phyloP scores from a whole-genome alignment of 1,140 invertebrate species.

The Triops cancriformis region DNA sequence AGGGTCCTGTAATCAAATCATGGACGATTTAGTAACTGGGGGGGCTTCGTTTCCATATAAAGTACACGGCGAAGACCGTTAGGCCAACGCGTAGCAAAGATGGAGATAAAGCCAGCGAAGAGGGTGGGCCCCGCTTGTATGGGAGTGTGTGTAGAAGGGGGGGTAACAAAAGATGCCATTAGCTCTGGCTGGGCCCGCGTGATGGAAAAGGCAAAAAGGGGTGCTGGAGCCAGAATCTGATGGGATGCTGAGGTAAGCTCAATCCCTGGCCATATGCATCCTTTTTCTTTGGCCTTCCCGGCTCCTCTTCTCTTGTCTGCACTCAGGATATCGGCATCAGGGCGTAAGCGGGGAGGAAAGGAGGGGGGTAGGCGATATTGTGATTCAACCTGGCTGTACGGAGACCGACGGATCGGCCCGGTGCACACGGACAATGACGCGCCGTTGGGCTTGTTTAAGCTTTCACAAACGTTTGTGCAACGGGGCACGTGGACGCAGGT shows the following conservation, averaged over 20 bases:
- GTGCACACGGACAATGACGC: slow-evolving; percentile 3
- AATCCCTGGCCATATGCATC: slow-evolving; percentile 12
- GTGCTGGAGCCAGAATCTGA: slow-evolving; percentile 2
- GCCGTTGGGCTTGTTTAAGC: slow-evolving; percentile 12
- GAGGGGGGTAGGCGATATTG: not conserved
- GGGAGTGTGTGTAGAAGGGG: not conserved
- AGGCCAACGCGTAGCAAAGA: not conserved
- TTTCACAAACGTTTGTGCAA: slow-evolving; percentile 10
- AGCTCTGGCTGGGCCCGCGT: slow-evolving; percentile 6
- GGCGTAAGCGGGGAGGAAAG: not conserved
- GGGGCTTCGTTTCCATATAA: slow-evolving; percentile 8
- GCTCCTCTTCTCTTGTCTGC: not conserved
- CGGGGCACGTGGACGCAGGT: not conserved
- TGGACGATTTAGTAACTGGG: not conserved
- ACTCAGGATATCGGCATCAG: not conserved
- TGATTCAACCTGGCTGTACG: slow-evolving; percentile 8
- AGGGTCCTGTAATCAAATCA: not conserved
- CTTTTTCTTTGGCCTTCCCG: not conserved
- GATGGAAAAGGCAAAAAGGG: slow-evolving; percentile 2
- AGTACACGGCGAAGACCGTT: not conserved
- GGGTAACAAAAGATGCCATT: slow-evolving; percentile 13
- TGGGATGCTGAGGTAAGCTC: slow-evolving; percentile 12
- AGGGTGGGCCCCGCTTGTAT: too few species aligned
- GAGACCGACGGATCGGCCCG: not conserved
- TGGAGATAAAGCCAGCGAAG: not conserved